Percentiles rank a stretch among this genome's conserved stretches.
phyloP scores from a whole-genome alignment of 2,113 vertebrate species.

The Hiodon tergisus region DNA sequence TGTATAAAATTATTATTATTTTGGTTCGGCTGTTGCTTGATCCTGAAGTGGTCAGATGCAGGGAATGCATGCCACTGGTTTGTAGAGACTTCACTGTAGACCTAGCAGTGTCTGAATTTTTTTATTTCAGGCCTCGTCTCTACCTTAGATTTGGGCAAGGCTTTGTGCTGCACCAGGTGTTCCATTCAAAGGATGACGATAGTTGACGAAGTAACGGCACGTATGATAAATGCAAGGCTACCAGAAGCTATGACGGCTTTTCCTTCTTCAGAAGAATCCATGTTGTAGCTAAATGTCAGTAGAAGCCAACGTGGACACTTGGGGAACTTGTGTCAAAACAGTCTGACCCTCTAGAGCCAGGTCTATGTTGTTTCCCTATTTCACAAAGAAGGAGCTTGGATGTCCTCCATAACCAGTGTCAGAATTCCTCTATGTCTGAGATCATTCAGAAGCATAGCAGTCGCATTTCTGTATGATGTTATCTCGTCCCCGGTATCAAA shows the following conservation, averaged over 20 bases:
- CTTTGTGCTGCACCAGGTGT: neutral
- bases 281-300: neutral
- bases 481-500: neutral
- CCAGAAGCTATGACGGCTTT: neutral
- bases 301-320: no score
- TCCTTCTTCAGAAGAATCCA: neutral
- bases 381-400: no score
- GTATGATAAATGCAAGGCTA: no score
- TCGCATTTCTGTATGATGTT: neutral
- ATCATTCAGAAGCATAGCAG: neutral
- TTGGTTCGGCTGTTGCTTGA: no score
- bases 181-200: neutral
- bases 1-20: no score
- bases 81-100: no score
- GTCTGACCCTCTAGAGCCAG: neutral
- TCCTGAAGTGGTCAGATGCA: no score
- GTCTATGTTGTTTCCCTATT: neutral
- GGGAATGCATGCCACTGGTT: no score
- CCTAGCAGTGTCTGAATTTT: no score
- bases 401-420: neutral
- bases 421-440: neutral
- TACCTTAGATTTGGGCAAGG: neutral
- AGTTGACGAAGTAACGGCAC: no score
- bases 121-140: neutral
- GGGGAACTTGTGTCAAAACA: neutral